These are phyloP conservation scores for Nyctibius grandis DNA, from an alignment of 2,797 vertebrate genomes.

Conservation along the genomic window DNA sequence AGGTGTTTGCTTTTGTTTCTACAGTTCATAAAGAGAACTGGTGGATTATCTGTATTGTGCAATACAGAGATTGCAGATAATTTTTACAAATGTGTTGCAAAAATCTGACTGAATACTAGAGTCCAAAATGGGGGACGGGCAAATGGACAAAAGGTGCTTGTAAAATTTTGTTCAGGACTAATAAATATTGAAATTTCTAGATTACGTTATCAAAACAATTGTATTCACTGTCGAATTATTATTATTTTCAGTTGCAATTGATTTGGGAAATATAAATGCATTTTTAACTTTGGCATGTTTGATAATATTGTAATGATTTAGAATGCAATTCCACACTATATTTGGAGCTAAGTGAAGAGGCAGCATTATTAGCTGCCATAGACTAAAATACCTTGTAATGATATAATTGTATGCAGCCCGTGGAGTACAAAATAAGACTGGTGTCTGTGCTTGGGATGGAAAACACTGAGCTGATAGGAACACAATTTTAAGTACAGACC, in stretches of 20 bases:
- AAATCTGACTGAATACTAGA: not conserved
- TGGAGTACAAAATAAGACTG: not conserved
- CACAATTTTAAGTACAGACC: not conserved
- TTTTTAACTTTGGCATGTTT: not conserved
- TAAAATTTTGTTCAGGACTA: not conserved
- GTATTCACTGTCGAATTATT: not conserved
- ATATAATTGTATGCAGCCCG: not conserved
- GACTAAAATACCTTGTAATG: not conserved
- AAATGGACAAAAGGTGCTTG: not conserved
- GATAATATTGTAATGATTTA: not conserved
- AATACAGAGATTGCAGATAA: not conserved
- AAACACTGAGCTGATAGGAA: not conserved
- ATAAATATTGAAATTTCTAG: not conserved
- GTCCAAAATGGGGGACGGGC: not conserved
- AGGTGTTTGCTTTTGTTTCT: slow-evolving; percentile 1
- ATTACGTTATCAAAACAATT: not conserved
- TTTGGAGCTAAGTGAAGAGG: not conserved
- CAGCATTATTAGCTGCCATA: not conserved
- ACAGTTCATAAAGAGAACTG: not conserved
- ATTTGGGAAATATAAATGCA: not conserved
- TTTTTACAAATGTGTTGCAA: not conserved
- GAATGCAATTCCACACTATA: not conserved
- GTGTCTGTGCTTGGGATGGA: not conserved
- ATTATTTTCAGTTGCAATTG: not conserved
- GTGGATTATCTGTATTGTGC: not conserved